Percentiles rank a stretch among this genome's conserved stretches.
phyloP scores from a whole-genome alignment of 2,888 invertebrate genomes.

The Actias luna region DNA sequence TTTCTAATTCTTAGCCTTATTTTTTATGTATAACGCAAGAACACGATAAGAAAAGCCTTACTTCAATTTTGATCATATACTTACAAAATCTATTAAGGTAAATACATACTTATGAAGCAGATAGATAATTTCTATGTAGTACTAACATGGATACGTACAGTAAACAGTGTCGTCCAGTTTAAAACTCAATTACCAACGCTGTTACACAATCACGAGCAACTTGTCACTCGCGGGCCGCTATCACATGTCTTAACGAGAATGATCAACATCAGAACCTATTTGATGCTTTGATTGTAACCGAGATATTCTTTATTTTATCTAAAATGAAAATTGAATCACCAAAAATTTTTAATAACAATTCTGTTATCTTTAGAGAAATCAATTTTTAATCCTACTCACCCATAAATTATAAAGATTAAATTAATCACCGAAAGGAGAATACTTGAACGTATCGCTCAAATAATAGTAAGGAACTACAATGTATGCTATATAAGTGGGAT shows the following conservation, averaged over 20 bases:
- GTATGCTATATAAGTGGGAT: no score
- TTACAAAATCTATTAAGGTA: conserved; percentile 34
- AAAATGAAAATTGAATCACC: not conserved
- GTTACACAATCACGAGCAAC: conserved; percentile 36
- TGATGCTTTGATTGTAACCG: not conserved
- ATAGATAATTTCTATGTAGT: conserved; percentile 32
- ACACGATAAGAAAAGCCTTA: not conserved
- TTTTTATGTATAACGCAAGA: no score
- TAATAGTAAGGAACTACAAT: not conserved
- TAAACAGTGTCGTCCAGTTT: conserved; percentile 44
- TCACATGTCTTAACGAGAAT: conserved; percentile 11
- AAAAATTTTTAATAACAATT: no score
- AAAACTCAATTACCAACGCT: conserved; percentile 52
- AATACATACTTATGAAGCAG: conserved; percentile 28
- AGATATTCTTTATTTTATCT: not conserved
- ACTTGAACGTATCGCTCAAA: not conserved
- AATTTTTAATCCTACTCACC: not conserved
- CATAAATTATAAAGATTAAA: no score
- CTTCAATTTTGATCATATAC: not conserved
- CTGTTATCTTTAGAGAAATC: no score
- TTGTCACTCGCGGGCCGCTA: conserved; percentile 24
- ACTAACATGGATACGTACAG: conserved; percentile 32
- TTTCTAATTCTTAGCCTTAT: no score
- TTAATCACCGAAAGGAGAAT: not conserved
- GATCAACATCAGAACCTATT: conserved; percentile 15